A percentile compares a stretch with the other conserved stretches of the same genome.
Evolutionary conservation across 2,888 invertebrate genomes (phyloP).

Genomic region (Mesopsocus fuscifrons): DNA sequence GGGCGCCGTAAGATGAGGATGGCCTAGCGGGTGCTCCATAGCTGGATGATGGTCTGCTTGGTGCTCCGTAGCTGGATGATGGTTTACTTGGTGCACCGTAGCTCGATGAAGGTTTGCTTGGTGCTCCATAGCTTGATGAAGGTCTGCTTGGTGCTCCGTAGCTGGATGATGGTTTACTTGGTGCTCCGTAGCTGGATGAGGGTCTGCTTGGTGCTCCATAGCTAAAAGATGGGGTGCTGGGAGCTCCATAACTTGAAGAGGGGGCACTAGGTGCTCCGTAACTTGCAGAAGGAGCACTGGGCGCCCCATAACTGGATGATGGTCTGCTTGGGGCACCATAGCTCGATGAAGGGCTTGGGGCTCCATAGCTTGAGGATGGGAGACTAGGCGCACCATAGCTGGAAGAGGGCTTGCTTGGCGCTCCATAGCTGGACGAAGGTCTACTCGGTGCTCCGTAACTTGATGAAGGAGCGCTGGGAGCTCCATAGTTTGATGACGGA

Average conservation of each 20-base stretch:
- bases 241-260: conserved; percentile 4
- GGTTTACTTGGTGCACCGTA: too few relatives aligned
- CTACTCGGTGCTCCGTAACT: conserved; percentile 14
- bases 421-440: conserved; percentile 13
- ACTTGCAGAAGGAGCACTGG: background rate
- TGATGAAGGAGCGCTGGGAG: conserved; percentile 17
- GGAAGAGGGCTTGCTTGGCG: conserved; percentile 18
- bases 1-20: conserved; percentile 13
- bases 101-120: too few relatives aligned
- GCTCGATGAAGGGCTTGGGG: conserved; percentile 16
- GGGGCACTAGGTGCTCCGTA: conserved; percentile 2
- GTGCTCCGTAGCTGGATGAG: too few relatives aligned
- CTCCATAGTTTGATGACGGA: conserved; percentile 19
- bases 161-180: too few relatives aligned
- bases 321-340: conserved; percentile 14
- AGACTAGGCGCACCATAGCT: conserved; percentile 25
- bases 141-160: too few relatives aligned
- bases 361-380: conserved; percentile 16
- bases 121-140: too few relatives aligned
- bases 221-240: too few relatives aligned
- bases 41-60: too few relatives aligned
- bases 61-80: too few relatives aligned
- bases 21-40: conserved; percentile 15
- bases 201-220: too few relatives aligned
- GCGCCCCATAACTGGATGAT: background rate